Percentiles rank a stretch among this genome's conserved stretches.
Conservation (phyloP, 2,888 invertebrate genomes). For the Neoitamus cyanurus region DNA sequence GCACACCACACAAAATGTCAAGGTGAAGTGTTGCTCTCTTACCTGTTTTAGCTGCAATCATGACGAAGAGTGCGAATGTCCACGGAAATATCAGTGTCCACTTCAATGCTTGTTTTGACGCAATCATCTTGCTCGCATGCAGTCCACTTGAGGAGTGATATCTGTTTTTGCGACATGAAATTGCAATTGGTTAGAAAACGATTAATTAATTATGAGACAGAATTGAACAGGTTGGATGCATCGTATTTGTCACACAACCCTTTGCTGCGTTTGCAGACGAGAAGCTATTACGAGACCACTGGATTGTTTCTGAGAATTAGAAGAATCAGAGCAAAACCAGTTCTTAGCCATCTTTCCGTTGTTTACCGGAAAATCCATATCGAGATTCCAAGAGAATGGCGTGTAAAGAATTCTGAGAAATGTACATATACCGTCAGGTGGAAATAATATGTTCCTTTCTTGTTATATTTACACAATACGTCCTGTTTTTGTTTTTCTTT, state of each 20-base stretch:
- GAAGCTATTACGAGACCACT: background rate
- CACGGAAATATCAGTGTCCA: background rate
- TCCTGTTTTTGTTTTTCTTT: no score
- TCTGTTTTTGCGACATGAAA: background rate
- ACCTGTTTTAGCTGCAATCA: constrained; percentile 42
- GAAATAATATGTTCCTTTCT: background rate
- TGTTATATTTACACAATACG: no score
- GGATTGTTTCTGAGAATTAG: background rate
- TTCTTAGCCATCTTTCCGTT: background rate
- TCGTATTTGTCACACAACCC: background rate
- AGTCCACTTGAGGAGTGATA: background rate
- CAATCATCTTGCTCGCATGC: constrained; percentile 9
- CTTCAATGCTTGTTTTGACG: background rate
- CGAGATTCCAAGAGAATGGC: background rate
- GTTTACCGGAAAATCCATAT: background rate
- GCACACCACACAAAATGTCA: constrained; percentile 11
- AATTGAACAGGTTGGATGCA: background rate
- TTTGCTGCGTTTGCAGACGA: background rate
- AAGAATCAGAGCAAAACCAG: background rate
- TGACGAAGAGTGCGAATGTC: background rate
- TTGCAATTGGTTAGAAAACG: background rate
- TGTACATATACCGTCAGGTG: background rate
- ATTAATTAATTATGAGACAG: background rate
- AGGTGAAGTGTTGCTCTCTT: background rate
- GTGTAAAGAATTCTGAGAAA: background rate